Percentiles rank a stretch among this genome's conserved stretches.
Conservation (phyloP, 2,113 vertebrate genomes). For the Brienomyrus brachyistius region DNA sequence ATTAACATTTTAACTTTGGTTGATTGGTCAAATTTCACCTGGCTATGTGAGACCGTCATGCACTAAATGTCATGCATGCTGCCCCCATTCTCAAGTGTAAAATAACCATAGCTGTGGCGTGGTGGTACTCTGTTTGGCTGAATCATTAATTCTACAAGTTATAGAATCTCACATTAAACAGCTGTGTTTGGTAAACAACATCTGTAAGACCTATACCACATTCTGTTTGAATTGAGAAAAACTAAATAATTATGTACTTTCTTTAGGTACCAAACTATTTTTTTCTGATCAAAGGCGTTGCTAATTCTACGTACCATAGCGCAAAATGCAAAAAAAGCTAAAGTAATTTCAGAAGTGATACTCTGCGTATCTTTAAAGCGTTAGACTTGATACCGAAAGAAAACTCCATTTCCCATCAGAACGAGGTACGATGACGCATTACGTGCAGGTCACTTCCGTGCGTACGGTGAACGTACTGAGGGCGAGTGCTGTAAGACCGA, state of each 20-base stretch:
- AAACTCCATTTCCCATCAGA: conserved; percentile 47
- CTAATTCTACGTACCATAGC: neutral
- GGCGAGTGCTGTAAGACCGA: neutral
- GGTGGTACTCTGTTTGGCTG: neutral
- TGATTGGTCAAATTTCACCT: conserved; percentile 6
- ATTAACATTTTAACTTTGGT: conserved; percentile 4
- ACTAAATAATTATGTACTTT: neutral
- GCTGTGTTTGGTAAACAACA: neutral
- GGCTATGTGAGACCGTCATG: neutral
- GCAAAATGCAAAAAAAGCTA: neutral
- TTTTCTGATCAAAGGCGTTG: neutral
- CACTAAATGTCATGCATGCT: neutral
- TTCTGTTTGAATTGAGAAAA: neutral
- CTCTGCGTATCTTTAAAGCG: neutral
- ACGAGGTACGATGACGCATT: conserved; percentile 26
- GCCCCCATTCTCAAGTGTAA: conserved; percentile 1
- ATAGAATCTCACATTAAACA: neutral
- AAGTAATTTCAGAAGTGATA: neutral
- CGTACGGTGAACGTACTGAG: neutral
- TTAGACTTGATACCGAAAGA: neutral
- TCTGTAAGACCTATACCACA: neutral
- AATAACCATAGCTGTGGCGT: neutral
- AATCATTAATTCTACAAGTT: neutral
- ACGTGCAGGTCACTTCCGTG: conserved; percentile 33
- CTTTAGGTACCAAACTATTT: neutral